phyloP scores from a whole-genome alignment of 2,888 invertebrate species.

The Ceriagrion tenellum region DNA sequence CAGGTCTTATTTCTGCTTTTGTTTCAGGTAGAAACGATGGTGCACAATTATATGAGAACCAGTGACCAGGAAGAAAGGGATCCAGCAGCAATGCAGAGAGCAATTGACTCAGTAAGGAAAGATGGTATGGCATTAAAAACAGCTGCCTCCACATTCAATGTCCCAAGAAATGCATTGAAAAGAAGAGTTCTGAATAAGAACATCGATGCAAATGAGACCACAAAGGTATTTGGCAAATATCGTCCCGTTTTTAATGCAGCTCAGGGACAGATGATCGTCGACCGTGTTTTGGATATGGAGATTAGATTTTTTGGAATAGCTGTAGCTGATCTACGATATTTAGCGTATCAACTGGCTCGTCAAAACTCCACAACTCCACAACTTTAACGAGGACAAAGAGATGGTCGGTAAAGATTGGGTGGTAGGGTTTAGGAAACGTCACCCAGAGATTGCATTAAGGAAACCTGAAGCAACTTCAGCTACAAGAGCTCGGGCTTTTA shows the following conservation, averaged over 20 bases:
- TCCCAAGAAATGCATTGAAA: neutral
- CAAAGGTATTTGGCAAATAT: neutral
- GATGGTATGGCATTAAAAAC: no score
- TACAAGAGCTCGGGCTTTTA: constrained; percentile 63
- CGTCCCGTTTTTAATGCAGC: constrained; percentile 69
- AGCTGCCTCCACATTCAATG: neutral
- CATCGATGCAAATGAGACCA: neutral
- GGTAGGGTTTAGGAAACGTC: constrained; percentile 69
- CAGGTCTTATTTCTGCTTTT: no score
- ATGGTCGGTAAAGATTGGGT: constrained; percentile 70
- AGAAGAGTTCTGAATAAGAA: neutral
- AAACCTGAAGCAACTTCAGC: constrained; percentile 67
- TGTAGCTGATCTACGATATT: constrained; percentile 72
- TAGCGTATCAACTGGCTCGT: constrained; percentile 72
- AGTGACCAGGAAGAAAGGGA: no score
- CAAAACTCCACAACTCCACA: constrained; percentile 63
- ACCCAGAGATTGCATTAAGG: constrained; percentile 62
- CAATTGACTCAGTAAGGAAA: no score
- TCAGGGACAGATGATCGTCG: constrained; percentile 71
- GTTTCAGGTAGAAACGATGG: no score
- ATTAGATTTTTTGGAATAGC: constrained; percentile 71
- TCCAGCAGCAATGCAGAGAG: no score
- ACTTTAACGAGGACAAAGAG: constrained; percentile 66
- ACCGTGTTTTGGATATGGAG: constrained; percentile 70
- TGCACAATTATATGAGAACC: no score